These are phyloP conservation scores for Amphipoea lucens DNA, from an alignment of 2,888 invertebrate species.

Conservation along the genomic window DNA sequence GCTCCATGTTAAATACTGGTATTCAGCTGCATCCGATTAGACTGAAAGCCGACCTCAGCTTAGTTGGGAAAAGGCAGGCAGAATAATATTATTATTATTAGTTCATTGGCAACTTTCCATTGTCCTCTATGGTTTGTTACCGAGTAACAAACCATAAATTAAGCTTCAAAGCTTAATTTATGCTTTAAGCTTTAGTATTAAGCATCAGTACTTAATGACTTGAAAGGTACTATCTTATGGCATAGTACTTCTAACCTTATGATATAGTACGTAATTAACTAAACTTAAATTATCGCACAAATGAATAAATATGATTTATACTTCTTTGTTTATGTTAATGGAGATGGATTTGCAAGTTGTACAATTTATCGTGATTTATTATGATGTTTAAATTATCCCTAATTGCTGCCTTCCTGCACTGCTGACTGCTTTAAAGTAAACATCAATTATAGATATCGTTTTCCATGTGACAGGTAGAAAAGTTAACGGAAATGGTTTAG, in stretches of 20 bases:
- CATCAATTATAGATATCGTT: conserved; percentile 12
- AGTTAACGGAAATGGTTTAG: conserved; percentile 7
- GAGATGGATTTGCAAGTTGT: neutral
- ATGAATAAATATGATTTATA: neutral
- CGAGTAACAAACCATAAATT: neutral
- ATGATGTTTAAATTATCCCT: neutral
- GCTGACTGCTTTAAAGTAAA: conserved; percentile 6
- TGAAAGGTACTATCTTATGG: neutral
- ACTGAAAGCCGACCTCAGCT: too few relatives aligned
- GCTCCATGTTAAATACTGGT: too few relatives aligned
- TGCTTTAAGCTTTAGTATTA: neutral
- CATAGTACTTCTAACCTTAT: neutral
- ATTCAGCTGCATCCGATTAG: too few relatives aligned
- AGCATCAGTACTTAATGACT: neutral
- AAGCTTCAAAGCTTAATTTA: too few relatives aligned
- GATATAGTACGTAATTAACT: neutral
- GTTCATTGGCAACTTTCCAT: neutral
- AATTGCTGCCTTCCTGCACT: neutral
- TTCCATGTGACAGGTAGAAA: neutral
- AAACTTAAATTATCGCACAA: neutral
- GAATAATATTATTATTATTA: neutral
- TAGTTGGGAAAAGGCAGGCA: too few relatives aligned
- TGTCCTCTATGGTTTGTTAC: neutral
- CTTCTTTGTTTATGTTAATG: neutral
- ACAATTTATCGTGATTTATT: conserved; percentile 11